These are phyloP conservation scores for Amphimallon solstitiale DNA, from an alignment of 2,888 invertebrate genomes.

Conservation along the genomic window DNA sequence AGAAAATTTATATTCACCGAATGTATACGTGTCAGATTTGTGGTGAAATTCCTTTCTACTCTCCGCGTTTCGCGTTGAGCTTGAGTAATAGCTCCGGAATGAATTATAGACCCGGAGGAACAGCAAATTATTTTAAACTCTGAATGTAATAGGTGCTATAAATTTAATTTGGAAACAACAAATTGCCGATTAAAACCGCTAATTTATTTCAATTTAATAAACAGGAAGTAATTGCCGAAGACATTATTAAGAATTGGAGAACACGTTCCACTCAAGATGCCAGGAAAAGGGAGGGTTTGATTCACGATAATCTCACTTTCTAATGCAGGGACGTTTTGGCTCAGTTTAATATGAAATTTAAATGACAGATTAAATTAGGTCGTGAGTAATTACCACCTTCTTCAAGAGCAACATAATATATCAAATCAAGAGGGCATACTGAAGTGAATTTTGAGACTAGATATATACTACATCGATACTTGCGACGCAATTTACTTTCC, in stretches of 20 bases:
- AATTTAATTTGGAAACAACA: constrained; percentile 39
- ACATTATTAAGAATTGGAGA: background rate
- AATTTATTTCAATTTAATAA: constrained; percentile 39
- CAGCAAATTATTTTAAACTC: constrained; percentile 40
- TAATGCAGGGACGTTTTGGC: too few species aligned
- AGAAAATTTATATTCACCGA: constrained; percentile 38
- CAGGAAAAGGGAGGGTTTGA: background rate
- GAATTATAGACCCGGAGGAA: constrained; percentile 37
- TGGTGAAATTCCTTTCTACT: constrained; percentile 33
- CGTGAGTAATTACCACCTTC: too few species aligned
- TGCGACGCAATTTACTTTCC: too few species aligned
- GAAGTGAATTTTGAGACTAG: too few species aligned
- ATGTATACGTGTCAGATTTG: constrained; percentile 36
- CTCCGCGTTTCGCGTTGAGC: constrained; percentile 32
- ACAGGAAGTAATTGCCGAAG: constrained; percentile 11
- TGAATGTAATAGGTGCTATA: constrained; percentile 38
- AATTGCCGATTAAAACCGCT: constrained; percentile 39
- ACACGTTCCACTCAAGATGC: background rate
- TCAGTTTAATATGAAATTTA: too few species aligned
- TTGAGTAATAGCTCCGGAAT: constrained; percentile 38
- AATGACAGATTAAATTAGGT: too few species aligned
- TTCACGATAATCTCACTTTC: too few species aligned
- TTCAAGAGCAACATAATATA: too few species aligned
- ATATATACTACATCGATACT: too few species aligned
- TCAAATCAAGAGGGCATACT: too few species aligned